phyloP scores from a whole-genome alignment of 37 sponge, comb jelly and placozoan genomes.

The Cladorhizidae sp. region DNA sequence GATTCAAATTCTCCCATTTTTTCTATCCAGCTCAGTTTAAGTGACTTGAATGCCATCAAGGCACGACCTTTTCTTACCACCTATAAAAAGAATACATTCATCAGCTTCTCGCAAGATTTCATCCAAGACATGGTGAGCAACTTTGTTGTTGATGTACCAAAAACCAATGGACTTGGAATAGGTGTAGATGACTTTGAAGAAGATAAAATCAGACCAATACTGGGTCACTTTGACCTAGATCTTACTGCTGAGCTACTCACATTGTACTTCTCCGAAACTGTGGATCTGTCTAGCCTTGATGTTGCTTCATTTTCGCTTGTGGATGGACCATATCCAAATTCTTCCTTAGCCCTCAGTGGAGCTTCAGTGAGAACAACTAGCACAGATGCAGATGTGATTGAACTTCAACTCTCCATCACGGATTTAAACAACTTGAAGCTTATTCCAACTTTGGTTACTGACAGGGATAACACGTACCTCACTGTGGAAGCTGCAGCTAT shows the following conservation, averaged over 20 bases:
- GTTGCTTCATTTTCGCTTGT: constrained; percentile 54
- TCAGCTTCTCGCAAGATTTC: constrained; percentile 37
- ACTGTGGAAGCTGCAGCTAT: constrained; percentile 55
- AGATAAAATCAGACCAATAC: constrained; percentile 59
- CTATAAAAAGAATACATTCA: constrained; percentile 33
- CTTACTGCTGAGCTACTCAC: constrained; percentile 57
- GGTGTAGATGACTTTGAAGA: too few species aligned
- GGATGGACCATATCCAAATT: neutral
- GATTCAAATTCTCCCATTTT: constrained; percentile 53
- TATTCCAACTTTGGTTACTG: constrained; percentile 48
- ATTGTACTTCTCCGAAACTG: constrained; percentile 82
- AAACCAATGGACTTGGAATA: constrained; percentile 24
- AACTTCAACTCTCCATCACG: constrained; percentile 40
- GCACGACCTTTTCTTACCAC: constrained; percentile 58
- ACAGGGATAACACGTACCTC: constrained; percentile 66
- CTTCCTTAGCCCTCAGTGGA: constrained; percentile 67
- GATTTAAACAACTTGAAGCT: constrained; percentile 84
- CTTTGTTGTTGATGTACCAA: constrained; percentile 22
- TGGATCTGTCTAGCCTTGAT: constrained; percentile 66
- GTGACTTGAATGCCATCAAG: constrained; percentile 86
- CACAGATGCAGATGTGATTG: constrained; percentile 12
- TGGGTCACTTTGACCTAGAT: constrained; percentile 64
- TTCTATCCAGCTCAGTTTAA: constrained; percentile 36
- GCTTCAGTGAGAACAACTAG: constrained; percentile 38
- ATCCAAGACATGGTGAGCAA: constrained; percentile 71